Evolutionary conservation across 2,797 vertebrate species (phyloP), one percentile per base, ranked within the genome.

Genomic region (Trachops cirrhosus): DNA sequence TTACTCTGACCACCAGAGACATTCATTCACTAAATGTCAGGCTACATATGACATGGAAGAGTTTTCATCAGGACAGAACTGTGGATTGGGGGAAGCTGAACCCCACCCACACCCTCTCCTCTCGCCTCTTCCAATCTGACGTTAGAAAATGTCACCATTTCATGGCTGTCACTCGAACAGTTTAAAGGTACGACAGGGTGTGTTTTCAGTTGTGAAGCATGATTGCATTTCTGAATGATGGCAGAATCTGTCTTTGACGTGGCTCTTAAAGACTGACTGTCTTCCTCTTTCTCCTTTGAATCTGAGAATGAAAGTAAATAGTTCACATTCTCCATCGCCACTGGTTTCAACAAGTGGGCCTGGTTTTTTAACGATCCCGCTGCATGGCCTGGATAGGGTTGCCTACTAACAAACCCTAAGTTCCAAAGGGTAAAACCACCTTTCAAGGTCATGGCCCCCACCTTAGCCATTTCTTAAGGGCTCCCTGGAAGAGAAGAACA

Each of bases 1-100:
- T 89, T 86, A 92, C 84, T 85, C 84, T 70, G 83, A 94, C 83
- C 92, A 22, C 34, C n/a, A 59, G 80, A 96, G 50, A 91, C 44
- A 14, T 92, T 48, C 52, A 19, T 64, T 93, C 80, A 88, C 80
- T 79, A 21, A 46, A 44, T 29, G 29, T 52, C 74, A 84, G 50
- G 34, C 68, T 39, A 0, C 3, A 14, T 24, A 18, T 3, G n/a
- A 68, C 50, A 9, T 1, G 34, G 44, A 75, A 41, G 29, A 83
- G 70, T 67, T 85, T 87, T 46, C 80, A 4, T 37, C 46, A 8
- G 26, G 37, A 79, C 19, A 46, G n/a, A 34, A 9, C 18, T 82
- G 10, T 62, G 18, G 29, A 29, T 9, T 80, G 48, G 79, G 44
- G 54, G 18, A 84, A 32, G 34, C 48, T 34, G 9, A 75, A 8